Base-by-base conservation (phyloP, 2,888 invertebrate genomes). In the Schizaphis graminum region DNA sequence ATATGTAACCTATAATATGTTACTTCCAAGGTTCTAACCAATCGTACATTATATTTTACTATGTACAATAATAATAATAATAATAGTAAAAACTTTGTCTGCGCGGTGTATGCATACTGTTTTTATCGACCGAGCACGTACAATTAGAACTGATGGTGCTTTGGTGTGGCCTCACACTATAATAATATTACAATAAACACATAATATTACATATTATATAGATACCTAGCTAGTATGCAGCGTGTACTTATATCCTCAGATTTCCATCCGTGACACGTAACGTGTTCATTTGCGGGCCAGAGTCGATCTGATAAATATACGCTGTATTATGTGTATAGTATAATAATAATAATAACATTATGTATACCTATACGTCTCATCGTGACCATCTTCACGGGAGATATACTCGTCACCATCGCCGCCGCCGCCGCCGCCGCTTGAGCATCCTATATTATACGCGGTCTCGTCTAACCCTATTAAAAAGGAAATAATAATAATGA, bases 271-370 rank as follows among this genome's bases (percentile, higher is more conserved):
- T 92, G 92, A 88, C 92, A 77, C 88, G 89, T 93, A 53, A 93
- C 92, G 49, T 93, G 89, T 93, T 93, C 92, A 93, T 93, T 93
- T 89, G 77, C 77, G 21, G 77, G 87, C 26, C 24, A n/a, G 35
- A 11, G 61, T 35, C 92, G 92, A 87, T 92, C 86, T 87, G 92
- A 93, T 89, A 93, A 93, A 44, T 89, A n/a, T n/a, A 47, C 44
- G 41, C 47, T 67, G 47, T 86, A 47, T 1, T 86, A 86, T 28
- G 47, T 49, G 41, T 88, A 35, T 88, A 88, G 4, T 67, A 47
- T 49, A 91, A 57, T 57, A 77, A n/a, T 41, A 85, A 85, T 47
- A 86, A 86, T 86, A 86, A 53, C 53, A 53, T 35, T 88, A 85
- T 57, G 41, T 88, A 26, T 53, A 92, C 44, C 11, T 41, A n/a